Evolutionary conservation across 2,113 vertebrate species (phyloP).

Genomic region (Promerops cafer): DNA sequence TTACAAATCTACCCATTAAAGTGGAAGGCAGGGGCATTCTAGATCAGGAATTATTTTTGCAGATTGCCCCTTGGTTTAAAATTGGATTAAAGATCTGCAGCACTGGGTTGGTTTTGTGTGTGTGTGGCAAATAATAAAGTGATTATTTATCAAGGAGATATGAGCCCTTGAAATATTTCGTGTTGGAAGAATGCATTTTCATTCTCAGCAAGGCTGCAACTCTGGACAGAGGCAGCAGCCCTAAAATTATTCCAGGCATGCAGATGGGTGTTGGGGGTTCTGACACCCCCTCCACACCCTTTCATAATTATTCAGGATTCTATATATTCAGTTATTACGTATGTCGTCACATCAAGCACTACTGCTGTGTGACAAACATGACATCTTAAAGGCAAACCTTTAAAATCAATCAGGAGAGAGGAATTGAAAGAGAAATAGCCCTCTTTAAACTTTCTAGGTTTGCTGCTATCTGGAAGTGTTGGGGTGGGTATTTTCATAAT

Average conservation of each 20-base stretch:
- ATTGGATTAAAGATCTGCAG: slow-evolving; percentile 20
- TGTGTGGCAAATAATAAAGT: slow-evolving; percentile 45
- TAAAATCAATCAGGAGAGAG: not conserved
- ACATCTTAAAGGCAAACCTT: not conserved
- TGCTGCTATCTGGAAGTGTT: not conserved
- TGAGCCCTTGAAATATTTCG: not conserved
- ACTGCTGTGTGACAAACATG: not conserved
- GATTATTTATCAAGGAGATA: slow-evolving; percentile 23
- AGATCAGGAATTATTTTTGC: not conserved
- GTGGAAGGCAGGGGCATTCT: not conserved
- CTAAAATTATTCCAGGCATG: slow-evolving; percentile 30
- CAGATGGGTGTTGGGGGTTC: not conserved
- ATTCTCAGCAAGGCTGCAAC: slow-evolving; percentile 18
- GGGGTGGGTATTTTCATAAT: not conserved
- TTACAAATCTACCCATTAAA: not conserved
- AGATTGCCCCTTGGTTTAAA: slow-evolving; percentile 7
- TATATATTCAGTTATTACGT: not conserved
- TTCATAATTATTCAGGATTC: not conserved
- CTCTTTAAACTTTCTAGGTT: not conserved
- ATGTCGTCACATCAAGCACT: not conserved
- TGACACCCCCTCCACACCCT: not conserved
- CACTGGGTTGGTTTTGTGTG: not conserved
- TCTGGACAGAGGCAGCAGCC: slow-evolving; percentile 43
- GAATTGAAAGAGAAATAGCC: not conserved
- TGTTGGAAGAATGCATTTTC: not conserved